These are phyloP conservation scores for Epizoanthus scotinus DNA, from an alignment of 92 coral and sea anemone species.

Conservation along the genomic window DNA sequence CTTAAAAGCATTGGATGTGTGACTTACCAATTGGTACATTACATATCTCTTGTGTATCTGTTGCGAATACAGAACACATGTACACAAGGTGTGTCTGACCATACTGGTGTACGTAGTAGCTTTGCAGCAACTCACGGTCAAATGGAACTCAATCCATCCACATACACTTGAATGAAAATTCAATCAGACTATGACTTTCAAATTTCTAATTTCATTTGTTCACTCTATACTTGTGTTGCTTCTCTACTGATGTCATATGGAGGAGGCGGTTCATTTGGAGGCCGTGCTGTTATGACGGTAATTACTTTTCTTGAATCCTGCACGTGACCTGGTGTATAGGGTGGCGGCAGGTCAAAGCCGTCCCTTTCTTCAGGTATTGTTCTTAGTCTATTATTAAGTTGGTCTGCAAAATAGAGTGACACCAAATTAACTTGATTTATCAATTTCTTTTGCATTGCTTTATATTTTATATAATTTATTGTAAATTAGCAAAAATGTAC, in stretches of 20 bases:
- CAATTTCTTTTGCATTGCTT: background rate
- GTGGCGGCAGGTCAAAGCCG: conserved; percentile 88
- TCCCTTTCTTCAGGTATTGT: conserved; percentile 66
- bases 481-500: background rate
- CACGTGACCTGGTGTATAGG: conserved; percentile 87
- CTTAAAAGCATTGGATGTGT: too few relatives aligned
- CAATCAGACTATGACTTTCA: background rate
- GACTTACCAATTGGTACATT: too few relatives aligned
- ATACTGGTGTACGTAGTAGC: background rate
- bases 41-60: too few relatives aligned
- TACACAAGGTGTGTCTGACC: too few relatives aligned
- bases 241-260: conserved; percentile 86
- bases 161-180: background rate
- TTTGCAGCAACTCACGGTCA: background rate
- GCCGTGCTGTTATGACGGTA: conserved; percentile 51
- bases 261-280: conserved; percentile 95
- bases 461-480: background rate
- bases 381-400: conserved; percentile 73
- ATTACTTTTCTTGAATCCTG: conserved; percentile 58
- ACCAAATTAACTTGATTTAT: background rate
- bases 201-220: background rate
- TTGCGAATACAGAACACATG: too few relatives aligned
- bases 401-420: conserved; percentile 51
- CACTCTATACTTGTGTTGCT: conserved; percentile 79
- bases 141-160: too few relatives aligned